A percentile compares a stretch with the other conserved stretches of the same genome.
Conservation (phyloP, 2,797 vertebrate species). For the Amphiprion clarkii region DNA sequence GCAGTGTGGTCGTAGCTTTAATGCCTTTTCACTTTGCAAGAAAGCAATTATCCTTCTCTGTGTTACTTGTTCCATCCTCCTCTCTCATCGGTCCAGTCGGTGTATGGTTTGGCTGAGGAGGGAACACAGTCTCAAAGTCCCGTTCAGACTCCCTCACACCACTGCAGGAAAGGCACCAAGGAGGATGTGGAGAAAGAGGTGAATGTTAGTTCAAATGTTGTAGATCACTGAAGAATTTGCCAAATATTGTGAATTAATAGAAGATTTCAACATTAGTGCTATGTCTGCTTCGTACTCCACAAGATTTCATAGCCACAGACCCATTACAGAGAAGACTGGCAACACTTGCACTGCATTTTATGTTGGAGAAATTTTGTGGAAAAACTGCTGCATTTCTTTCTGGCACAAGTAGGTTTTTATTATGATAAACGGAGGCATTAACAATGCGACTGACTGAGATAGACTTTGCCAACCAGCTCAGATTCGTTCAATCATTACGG, state of each 20-base stretch:
- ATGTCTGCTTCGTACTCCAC: constrained; percentile 3
- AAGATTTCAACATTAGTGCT: background rate
- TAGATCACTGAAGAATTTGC: no score
- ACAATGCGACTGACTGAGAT: background rate
- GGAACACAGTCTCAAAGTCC: constrained; percentile 92
- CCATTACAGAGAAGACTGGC: constrained; percentile 7
- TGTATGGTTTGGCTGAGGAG: constrained; percentile 95
- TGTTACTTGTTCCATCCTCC: background rate
- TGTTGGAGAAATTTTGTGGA: no score
- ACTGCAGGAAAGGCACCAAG: constrained; percentile 92
- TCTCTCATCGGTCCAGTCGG: constrained; percentile 85
- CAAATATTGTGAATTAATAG: background rate
- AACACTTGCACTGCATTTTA: background rate
- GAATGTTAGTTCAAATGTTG: background rate
- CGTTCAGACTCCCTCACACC: constrained; percentile 89
- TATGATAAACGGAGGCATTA: background rate
- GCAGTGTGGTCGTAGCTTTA: background rate
- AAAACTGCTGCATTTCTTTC: background rate
- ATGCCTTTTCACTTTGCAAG: background rate
- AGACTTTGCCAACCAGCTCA: background rate
- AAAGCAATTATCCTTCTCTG: constrained; percentile 10
- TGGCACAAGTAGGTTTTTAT: constrained; percentile 10
- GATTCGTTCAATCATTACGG: constrained; percentile 8
- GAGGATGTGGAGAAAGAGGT: constrained; percentile 97
- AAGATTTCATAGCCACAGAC: constrained; percentile 13